phyloP scores from a whole-genome alignment of 2,113 vertebrate genomes.

The Bubo bubo region DNA sequence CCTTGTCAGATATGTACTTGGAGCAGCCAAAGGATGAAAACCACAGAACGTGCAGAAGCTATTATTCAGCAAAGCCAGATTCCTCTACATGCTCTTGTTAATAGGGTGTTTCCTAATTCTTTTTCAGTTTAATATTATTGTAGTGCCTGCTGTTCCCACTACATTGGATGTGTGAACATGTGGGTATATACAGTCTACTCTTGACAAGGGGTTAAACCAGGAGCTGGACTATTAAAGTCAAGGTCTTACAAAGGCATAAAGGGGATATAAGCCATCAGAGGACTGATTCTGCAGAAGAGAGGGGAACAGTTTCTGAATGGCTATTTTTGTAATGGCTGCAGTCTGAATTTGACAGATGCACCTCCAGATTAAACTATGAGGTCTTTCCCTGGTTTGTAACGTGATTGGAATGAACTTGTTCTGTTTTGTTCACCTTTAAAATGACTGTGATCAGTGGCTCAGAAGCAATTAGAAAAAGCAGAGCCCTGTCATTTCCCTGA shows the following conservation, averaged over 20 bases:
- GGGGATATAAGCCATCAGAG: not conserved
- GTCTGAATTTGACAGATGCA: not conserved
- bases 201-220: not conserved
- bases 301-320: not conserved
- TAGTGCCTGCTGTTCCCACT: not conserved
- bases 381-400: not conserved
- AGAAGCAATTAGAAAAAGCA: not conserved
- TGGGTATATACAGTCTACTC: not conserved
- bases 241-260: not conserved
- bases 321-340: not conserved
- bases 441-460: not conserved
- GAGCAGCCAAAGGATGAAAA: not conserved
- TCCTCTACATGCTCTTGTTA: not conserved
- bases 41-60: not conserved
- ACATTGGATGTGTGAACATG: not conserved
- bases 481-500: not conserved
- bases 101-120: not conserved
- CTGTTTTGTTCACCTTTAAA: not conserved
- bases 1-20: not conserved
- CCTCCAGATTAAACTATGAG: not conserved
- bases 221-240: not conserved
- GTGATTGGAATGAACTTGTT: not conserved
- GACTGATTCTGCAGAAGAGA: not conserved
- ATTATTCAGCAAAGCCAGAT: not conserved
- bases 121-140: not conserved